A percentile compares a stretch with the other conserved stretches of the same genome.
Evolutionary conservation across 2,797 vertebrate species (phyloP).

Genomic region (Tympanoctomys barrerae): DNA sequence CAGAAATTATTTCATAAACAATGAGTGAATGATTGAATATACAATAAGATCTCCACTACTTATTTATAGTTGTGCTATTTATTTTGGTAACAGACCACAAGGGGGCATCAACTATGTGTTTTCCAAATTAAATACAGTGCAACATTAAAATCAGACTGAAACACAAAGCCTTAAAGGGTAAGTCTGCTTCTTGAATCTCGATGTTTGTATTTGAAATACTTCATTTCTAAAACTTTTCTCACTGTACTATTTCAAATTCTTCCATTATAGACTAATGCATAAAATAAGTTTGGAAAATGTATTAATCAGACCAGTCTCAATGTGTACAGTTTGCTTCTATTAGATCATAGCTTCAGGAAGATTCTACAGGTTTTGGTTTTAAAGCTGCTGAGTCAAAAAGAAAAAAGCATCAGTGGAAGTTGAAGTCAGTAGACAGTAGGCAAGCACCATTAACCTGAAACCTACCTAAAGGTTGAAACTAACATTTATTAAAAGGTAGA

Average conservation of each 20-base stretch:
- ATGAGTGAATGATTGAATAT: not conserved
- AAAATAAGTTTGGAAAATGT: not conserved
- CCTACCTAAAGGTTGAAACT: not conserved
- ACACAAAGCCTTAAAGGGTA: not conserved
- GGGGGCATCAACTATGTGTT: slow-evolving; percentile 74
- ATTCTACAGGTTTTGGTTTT: not conserved
- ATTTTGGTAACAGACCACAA: slow-evolving; percentile 77
- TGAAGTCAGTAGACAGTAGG: not conserved
- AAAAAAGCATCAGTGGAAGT: not conserved
- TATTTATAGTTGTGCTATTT: slow-evolving; percentile 61
- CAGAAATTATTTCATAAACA: slow-evolving; percentile 41
- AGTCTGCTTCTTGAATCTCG: not conserved
- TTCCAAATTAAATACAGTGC: not conserved
- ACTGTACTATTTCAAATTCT: not conserved
- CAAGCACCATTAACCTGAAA: not conserved
- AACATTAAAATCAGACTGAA: not conserved
- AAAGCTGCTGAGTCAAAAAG: slow-evolving; percentile 36
- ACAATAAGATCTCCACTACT: not conserved
- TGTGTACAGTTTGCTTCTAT: not conserved
- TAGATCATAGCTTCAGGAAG: not conserved
- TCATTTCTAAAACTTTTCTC: slow-evolving; percentile 11
- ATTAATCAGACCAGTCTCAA: slow-evolving; percentile 19
- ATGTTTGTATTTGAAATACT: slow-evolving; percentile 10
- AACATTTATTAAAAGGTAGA: not conserved
- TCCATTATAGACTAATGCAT: not conserved